Conservation (phyloP, 2,888 invertebrate genomes). For the Crocallis elinguaria region DNA sequence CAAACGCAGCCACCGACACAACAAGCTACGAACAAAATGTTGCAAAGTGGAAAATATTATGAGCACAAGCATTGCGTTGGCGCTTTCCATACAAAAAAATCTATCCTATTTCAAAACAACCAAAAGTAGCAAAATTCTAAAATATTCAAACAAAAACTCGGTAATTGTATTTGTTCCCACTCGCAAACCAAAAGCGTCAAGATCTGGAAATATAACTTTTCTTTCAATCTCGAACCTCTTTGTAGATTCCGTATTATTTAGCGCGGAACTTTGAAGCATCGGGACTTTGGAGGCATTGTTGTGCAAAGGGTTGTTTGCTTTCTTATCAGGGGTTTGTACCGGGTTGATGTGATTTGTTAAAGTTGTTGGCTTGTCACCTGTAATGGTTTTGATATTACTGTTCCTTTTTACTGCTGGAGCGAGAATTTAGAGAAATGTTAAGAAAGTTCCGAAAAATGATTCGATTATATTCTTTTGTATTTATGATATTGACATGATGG, state of each 20-base stretch:
- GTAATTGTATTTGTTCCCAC: constrained; percentile 20
- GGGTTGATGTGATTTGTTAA: constrained; percentile 11
- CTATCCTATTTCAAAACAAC: no score
- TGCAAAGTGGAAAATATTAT: no score
- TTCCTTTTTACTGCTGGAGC: no score
- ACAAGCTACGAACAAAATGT: no score
- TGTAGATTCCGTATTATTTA: constrained; percentile 19
- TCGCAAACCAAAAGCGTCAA: constrained; percentile 4
- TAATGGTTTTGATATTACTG: neutral
- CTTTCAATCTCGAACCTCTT: constrained; percentile 16
- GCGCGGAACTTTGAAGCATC: constrained; percentile 11
- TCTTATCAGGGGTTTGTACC: constrained; percentile 1
- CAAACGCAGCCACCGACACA: no score
- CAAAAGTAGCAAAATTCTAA: neutral
- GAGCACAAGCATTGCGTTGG: no score
- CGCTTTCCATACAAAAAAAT: no score
- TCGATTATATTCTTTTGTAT: no score
- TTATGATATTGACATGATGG: no score
- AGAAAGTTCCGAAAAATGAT: no score
- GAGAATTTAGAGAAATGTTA: no score
- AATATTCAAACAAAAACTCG: constrained; percentile 18
- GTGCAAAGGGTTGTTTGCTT: constrained; percentile 20
- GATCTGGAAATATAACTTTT: constrained; percentile 19
- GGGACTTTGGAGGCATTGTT: neutral
- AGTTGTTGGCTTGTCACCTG: constrained; percentile 8